A percentile compares a stretch with the other conserved stretches of the same genome.
Conservation (phyloP, 2,888 invertebrate species). For the Drosophila atripex region DNA sequence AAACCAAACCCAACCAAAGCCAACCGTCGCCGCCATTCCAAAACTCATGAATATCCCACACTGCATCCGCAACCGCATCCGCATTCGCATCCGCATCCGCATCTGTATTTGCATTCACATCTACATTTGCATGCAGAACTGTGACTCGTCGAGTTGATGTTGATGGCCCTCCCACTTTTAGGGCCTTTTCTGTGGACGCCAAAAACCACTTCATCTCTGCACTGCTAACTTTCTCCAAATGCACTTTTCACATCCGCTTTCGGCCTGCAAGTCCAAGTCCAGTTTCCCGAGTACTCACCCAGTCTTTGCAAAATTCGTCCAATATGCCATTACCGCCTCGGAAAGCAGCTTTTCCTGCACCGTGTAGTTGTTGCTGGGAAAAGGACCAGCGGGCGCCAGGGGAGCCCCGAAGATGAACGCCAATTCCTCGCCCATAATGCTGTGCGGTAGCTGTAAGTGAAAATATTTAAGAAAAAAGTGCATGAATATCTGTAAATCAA, state of each 20-base stretch:
- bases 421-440: constrained; percentile 93
- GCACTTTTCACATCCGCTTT: constrained; percentile 62
- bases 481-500: constrained; percentile 27
- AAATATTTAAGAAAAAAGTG: constrained; percentile 7
- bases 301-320: constrained; percentile 95
- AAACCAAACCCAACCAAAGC: constrained; percentile 25
- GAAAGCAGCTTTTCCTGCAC: constrained; percentile 91
- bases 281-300: constrained; percentile 87
- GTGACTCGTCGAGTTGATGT: constrained; percentile 54
- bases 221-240: constrained; percentile 61
- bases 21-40: constrained; percentile 33
- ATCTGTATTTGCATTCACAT: constrained; percentile 31
- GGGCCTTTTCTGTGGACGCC: background rate
- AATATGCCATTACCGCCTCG: constrained; percentile 93
- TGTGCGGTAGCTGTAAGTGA: constrained; percentile 87
- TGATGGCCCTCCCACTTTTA: constrained; percentile 46
- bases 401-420: constrained; percentile 95
- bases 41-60: constrained; percentile 49
- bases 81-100: constrained; percentile 25
- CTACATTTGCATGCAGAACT: constrained; percentile 67
- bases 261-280: constrained; percentile 24
- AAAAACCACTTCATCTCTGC: background rate
- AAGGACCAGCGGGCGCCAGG: constrained; percentile 89
- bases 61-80: constrained; percentile 32
- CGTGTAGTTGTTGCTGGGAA: constrained; percentile 89